A percentile compares a stretch with the other conserved stretches of the same genome.
Evolutionary conservation across 2,797 vertebrate species (phyloP).

Genomic region (Enteromius radiatus): DNA sequence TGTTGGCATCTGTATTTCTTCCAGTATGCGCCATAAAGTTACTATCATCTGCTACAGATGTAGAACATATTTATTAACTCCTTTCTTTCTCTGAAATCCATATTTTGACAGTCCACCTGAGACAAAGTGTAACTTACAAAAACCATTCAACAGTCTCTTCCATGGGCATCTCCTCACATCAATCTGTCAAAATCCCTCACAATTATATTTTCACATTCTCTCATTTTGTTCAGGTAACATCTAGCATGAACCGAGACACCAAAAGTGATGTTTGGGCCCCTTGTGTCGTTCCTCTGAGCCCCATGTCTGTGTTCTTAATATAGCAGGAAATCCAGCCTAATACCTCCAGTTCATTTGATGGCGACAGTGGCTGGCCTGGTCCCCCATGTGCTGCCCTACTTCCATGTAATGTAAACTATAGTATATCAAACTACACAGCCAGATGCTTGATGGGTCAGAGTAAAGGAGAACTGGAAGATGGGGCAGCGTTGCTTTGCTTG

Average conservation of each 20-base stretch:
- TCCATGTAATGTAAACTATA: slow-evolving; percentile 35
- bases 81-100: slow-evolving; percentile 45
- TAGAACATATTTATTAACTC: neutral
- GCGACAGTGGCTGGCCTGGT: slow-evolving; percentile 8
- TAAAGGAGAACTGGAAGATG: slow-evolving; percentile 8
- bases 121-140: slow-evolving; percentile 58
- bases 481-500: neutral
- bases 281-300: slow-evolving; percentile 35
- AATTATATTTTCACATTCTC: neutral
- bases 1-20: slow-evolving; percentile 32
- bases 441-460: slow-evolving; percentile 23
- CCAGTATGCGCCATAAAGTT: slow-evolving; percentile 20
- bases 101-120: slow-evolving; percentile 52
- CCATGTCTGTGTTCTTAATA: slow-evolving; percentile 47
- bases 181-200: slow-evolving; percentile 21
- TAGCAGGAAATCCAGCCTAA: slow-evolving; percentile 41
- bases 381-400: slow-evolving; percentile 32
- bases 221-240: neutral
- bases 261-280: neutral
- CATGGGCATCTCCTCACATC: slow-evolving; percentile 21
- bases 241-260: neutral
- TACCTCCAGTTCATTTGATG: slow-evolving; percentile 32
- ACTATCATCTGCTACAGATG: slow-evolving; percentile 9
- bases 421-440: slow-evolving; percentile 25
- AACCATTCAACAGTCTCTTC: slow-evolving; percentile 43